Base-by-base conservation (phyloP, 1,140 invertebrate species). In the Euglossa dilemma region DNA sequence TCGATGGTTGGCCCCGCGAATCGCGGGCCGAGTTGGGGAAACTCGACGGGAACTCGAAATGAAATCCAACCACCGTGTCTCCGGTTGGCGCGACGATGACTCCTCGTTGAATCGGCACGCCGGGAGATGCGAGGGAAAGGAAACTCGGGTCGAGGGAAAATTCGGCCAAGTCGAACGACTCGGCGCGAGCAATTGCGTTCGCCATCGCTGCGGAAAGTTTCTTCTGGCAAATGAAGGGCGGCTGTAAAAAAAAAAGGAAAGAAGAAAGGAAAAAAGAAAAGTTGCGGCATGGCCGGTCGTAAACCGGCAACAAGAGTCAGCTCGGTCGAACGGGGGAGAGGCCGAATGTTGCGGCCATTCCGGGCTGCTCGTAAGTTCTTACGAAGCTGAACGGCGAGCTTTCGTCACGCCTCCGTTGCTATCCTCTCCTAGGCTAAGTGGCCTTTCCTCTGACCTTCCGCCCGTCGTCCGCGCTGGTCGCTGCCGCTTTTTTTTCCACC, bases 261-360 rank as follows among this genome's bases (percentile, higher is more conserved):
- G 7, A 56, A 63, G 9, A 4, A 80, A 70, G 28, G 28, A 25
- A 14, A 52, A 7, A 56, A 7, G 20, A 23, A 75, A 80, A 66
- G 45, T 74, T 63, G 23, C n/a, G 6, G 67, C 43, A 28, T 54
- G 18, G n/a, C 63, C n/a, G 57, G 25, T 87, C 85, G 76, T 81
- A 85, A 88, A 87, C 23, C 25, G 67, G 56, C 72, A 79, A 75
- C 59, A 69, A 67, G 50, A 87, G 61, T 77, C 85, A 61, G 83
- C 59, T 73, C 67, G 28, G 50, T 54, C 23, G 74, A 61, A 84
- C 57, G 57, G 45, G 81, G 52, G n/a, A n/a, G n/a, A n/a, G n/a
- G 50, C 54, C 85, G 81, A 80, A 84, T 84, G 83, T 84, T 64
- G 72, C 36, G 75, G 83, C 73, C 56, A 66, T 74, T 72, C 57